Base-by-base conservation (phyloP, 2,113 vertebrate genomes). In the Pipra filicauda region DNA sequence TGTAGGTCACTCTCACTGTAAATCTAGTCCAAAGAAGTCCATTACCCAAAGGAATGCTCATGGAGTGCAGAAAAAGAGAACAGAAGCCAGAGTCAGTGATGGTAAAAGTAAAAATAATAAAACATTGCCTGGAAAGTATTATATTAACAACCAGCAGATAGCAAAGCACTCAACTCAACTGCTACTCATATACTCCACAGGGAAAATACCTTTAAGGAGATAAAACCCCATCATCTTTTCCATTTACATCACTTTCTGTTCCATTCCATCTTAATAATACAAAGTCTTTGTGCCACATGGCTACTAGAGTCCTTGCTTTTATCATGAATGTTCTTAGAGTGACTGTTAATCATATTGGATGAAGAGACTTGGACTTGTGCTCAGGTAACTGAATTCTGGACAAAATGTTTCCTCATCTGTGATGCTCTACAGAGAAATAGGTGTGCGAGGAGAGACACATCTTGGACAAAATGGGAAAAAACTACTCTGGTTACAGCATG, bases 131-230 rank as follows among this genome's bases (percentile, higher is more conserved):
- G 0, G 52, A 78, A 71, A 52, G 27, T 66, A 35, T 43, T 67
- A 5, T 26, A 35, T 31, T 77, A 65, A 44, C 51, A 66, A 44
- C 91, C 96, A 26, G 80, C 92, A 96, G 94, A 89, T 95, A 97
- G 95, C 90, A 97, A 96, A 85, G 82, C 37, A 94, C 44, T 85
- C 64, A 94, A 15, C 43, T 77, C 31, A 41, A 58, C 37, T 28
- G 15, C 26, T 67, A 27, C 30, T 64, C 43, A 8, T 30, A 17
- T n/a, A 11, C 3, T 52, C 15, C 1, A 1, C 17, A 75, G 81
- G 20, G 8, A 74, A 57, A 84, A 59, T 61, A 52, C 22, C 17
- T 90, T 74, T 55, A 39, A 44, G 39, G 20, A 65, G 24, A 35
- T 61, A 86, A 95, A 78, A 5, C 65, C 8, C 15, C 24, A 64